These are phyloP conservation scores for Phyllotis vaccarum DNA, from an alignment of 2,797 vertebrate species.

Conservation along the genomic window DNA sequence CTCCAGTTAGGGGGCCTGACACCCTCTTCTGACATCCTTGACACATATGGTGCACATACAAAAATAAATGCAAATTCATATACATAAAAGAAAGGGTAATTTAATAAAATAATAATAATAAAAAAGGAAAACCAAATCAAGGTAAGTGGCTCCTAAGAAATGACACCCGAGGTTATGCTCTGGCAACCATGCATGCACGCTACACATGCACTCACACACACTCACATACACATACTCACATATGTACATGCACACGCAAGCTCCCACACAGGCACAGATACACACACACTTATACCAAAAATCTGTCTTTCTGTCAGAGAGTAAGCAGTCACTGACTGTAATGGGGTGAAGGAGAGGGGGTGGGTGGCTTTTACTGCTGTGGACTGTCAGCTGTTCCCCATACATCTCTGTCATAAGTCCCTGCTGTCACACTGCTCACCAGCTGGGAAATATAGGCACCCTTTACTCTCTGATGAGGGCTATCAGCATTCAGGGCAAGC, in stretches of 20 bases:
- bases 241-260: background rate
- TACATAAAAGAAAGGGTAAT: background rate
- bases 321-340: background rate
- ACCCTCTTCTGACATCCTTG: background rate
- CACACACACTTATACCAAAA: background rate
- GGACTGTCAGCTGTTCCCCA: background rate
- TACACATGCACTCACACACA: background rate
- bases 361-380: fast-evolving
- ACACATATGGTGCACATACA: background rate
- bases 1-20: background rate
- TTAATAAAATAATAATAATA: background rate
- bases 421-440: fast-evolving
- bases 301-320: background rate
- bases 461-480: background rate
- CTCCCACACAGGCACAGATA: background rate
- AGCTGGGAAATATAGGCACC: fast-evolving
- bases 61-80: background rate
- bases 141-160: background rate
- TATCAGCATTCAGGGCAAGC: background rate
- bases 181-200: background rate
- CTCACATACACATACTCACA: background rate
- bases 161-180: background rate
- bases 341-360: background rate
- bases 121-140: background rate
- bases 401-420: background rate